Evolutionary conservation across 2,888 invertebrate species (phyloP).

Genomic region (Altica lythri): DNA sequence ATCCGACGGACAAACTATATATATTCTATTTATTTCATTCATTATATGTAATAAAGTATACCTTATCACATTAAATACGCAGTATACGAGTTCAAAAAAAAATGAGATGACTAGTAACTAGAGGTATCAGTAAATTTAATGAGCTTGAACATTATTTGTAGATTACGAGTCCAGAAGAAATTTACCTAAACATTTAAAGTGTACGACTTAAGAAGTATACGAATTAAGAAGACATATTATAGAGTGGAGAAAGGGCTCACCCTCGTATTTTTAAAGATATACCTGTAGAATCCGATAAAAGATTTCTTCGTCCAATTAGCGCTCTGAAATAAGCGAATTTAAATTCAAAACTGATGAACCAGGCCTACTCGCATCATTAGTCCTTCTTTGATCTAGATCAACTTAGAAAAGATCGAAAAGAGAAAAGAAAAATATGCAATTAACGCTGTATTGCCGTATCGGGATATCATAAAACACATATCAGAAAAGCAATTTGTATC

Average conservation of each 20-base stretch:
- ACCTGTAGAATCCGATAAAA: constrained; percentile 35
- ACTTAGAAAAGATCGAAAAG: constrained; percentile 30
- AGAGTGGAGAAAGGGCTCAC: background rate
- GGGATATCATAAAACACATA: constrained; percentile 55
- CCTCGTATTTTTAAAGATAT: constrained; percentile 9
- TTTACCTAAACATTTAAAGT: too few species aligned
- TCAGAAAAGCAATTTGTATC: constrained; percentile 59
- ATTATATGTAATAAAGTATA: too few species aligned
- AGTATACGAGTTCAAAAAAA: too few species aligned
- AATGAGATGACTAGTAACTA: too few species aligned
- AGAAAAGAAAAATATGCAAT: constrained; percentile 43
- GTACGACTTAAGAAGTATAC: too few species aligned
- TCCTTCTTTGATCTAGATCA: constrained; percentile 46
- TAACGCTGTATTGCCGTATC: constrained; percentile 44
- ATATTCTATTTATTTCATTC: too few species aligned
- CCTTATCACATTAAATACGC: too few species aligned
- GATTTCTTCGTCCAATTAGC: constrained; percentile 42
- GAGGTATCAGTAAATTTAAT: too few species aligned
- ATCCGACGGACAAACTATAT: too few species aligned
- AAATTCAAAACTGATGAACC: constrained; percentile 44
- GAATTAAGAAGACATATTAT: background rate
- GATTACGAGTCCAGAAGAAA: too few species aligned
- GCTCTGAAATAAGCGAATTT: constrained; percentile 46
- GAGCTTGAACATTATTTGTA: too few species aligned
- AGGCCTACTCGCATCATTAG: constrained; percentile 40